A percentile compares a stretch with the other conserved stretches of the same genome.
phyloP scores from a whole-genome alignment of 2,113 vertebrate genomes.

The Ailuropoda melanoleuca region DNA sequence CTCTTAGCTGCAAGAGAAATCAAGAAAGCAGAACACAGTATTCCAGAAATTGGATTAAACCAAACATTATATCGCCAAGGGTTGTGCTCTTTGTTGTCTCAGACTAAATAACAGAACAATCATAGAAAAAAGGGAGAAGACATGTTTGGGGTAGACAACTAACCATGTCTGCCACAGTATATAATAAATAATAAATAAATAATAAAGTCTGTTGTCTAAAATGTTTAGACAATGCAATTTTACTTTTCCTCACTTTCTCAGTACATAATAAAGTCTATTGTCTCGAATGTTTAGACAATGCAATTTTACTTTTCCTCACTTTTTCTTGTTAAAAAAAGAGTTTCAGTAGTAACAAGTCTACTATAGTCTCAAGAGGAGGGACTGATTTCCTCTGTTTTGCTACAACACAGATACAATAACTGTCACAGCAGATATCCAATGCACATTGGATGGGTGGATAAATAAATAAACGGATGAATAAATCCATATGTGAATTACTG shows the following conservation, averaged over 20 bases:
- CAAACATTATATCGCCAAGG: background rate
- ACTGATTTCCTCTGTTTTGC: background rate
- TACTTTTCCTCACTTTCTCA: background rate
- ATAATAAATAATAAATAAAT: background rate
- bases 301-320: background rate
- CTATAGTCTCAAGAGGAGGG: background rate
- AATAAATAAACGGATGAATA: background rate
- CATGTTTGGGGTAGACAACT: background rate
- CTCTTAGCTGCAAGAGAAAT: background rate
- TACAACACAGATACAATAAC: background rate
- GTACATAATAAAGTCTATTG: background rate
- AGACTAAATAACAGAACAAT: background rate
- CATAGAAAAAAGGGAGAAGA: background rate
- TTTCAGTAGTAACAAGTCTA: background rate
- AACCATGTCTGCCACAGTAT: background rate
- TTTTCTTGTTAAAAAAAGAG: background rate
- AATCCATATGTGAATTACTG: background rate
- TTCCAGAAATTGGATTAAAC: background rate
- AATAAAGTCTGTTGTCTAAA: background rate
- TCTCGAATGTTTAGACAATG: background rate
- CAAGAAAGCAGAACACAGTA: background rate
- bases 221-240: background rate
- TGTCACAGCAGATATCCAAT: background rate
- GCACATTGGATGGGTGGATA: background rate
- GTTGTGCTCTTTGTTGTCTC: background rate